Evolutionary conservation across 2,113 vertebrate species (phyloP), one percentile per base, ranked within the genome.

Genomic region (Nansenia antarctica): DNA sequence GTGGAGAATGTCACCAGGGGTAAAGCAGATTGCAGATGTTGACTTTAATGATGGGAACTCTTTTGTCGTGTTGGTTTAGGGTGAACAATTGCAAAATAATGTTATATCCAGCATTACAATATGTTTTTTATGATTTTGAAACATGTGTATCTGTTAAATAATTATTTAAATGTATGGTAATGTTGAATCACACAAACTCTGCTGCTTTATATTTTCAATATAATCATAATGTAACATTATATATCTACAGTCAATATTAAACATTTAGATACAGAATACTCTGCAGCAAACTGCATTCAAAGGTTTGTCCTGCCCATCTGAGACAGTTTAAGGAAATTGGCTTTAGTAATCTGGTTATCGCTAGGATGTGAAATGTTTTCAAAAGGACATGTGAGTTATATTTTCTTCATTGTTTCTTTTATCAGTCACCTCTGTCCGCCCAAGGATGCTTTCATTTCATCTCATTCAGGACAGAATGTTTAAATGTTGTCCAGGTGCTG

Each of bases 361-460:
- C 39, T 42, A 15, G 39, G 18, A 42, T 42, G 11, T 42, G 11
- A 42, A 42, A 57, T 65, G n/a, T 69, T 64, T 72, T 72, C 69
- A 63, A 55, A 37, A 34, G 29, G 55, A 66, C 58, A 72, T 72
- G 69, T 78, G 69, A 69, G 62, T 57, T 61, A 63, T 18, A 67
- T 80, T 80, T 75, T 63, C 32, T 22, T 62, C 31, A 55, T 29
- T 12, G 14, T 53, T 65, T 73, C 61, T 60, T 71, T 71, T 72
- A 62, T 68, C 67, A 20, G 62, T 24, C 18, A 37, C 61, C 12
- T 35, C 35, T 77, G 59, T 65, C 55, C 60, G 65, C 49, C 52
- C 59, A 69, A 24, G 30, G n/a, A 30, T 57, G 47, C 47, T 37
- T n/a, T n/a, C n/a, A n/a, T n/a, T n/a, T 22, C 3, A 20, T 64